A percentile compares a stretch with the other conserved stretches of the same genome.
Conservation (phyloP, 2,888 invertebrate genomes). For the Cheilosia impressa region DNA sequence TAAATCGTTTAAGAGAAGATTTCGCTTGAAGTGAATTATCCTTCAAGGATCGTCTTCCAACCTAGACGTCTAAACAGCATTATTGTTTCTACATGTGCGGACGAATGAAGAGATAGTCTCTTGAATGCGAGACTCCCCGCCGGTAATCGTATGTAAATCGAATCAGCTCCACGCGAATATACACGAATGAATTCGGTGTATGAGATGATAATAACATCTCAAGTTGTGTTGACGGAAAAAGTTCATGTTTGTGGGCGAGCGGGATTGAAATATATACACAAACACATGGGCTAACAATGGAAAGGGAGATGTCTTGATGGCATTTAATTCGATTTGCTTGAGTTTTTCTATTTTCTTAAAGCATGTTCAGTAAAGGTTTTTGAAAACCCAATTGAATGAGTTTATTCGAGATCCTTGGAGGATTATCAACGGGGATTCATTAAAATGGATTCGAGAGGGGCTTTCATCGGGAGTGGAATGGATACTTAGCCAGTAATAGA, state of each 20-base stretch:
- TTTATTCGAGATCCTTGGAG: slow-evolving; percentile 4
- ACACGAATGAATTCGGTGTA: slow-evolving; percentile 28
- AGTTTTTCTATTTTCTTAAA: slow-evolving; percentile 13
- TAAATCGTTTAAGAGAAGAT: slow-evolving; percentile 45
- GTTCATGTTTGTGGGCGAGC: slow-evolving; percentile 5
- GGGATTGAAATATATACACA: not conserved
- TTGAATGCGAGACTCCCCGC: slow-evolving; percentile 29
- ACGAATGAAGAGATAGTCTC: slow-evolving; percentile 3
- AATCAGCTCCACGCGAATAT: slow-evolving; percentile 51
- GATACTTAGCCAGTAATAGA: too few relatives aligned
- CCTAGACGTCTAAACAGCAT: not conserved
- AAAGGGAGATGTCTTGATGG: slow-evolving; percentile 23
- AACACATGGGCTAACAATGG: not conserved
- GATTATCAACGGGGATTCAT: not conserved
- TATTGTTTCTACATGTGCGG: not conserved
- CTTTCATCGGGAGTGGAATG: too few relatives aligned
- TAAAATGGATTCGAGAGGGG: not conserved
- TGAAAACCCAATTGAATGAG: slow-evolving; percentile 4
- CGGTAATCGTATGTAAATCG: slow-evolving; percentile 59
- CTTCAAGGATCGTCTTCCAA: not conserved
- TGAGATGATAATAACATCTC: slow-evolving; percentile 22
- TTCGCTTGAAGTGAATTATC: slow-evolving; percentile 1
- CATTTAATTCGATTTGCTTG: slow-evolving; percentile 27
- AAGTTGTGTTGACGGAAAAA: slow-evolving; percentile 20
- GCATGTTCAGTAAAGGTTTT: not conserved